phyloP scores from a whole-genome alignment of 2,797 vertebrate species.

The Catharus ustulatus region DNA sequence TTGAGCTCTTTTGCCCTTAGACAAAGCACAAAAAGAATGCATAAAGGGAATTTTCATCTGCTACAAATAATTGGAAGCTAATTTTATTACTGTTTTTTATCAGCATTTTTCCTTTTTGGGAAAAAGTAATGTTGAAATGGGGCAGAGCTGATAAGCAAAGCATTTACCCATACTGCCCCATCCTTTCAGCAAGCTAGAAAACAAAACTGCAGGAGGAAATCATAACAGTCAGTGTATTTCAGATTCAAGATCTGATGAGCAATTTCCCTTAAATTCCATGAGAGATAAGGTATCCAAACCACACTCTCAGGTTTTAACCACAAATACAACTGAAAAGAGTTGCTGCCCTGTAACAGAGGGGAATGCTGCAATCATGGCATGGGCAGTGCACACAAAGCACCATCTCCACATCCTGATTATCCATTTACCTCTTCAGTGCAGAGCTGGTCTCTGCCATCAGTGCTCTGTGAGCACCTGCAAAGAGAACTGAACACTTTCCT shows the following conservation, averaged over 20 bases:
- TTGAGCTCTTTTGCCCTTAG: not conserved
- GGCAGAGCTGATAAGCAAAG: not conserved
- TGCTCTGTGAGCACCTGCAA: not conserved
- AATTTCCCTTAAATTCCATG: not conserved
- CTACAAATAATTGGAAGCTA: not conserved
- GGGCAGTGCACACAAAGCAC: not conserved
- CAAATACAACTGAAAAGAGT: not conserved
- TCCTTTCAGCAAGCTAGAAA: not conserved
- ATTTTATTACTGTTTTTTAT: not conserved
- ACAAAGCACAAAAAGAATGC: not conserved
- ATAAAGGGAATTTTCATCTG: not conserved
- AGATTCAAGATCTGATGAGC: not conserved
- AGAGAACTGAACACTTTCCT: not conserved
- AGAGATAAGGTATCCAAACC: not conserved
- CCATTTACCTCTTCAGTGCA: not conserved
- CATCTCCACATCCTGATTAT: fast-evolving
- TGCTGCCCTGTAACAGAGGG: not conserved
- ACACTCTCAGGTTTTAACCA: not conserved
- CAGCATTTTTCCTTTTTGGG: not conserved
- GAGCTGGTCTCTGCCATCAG: not conserved
- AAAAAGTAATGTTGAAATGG: not conserved
- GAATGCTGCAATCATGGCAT: not conserved
- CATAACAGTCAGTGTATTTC: not conserved
- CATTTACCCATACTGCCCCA: not conserved
- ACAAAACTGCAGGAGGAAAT: not conserved